Conservation (phyloP, 2,888 invertebrate genomes). For the Eupithecia dodoneata region DNA sequence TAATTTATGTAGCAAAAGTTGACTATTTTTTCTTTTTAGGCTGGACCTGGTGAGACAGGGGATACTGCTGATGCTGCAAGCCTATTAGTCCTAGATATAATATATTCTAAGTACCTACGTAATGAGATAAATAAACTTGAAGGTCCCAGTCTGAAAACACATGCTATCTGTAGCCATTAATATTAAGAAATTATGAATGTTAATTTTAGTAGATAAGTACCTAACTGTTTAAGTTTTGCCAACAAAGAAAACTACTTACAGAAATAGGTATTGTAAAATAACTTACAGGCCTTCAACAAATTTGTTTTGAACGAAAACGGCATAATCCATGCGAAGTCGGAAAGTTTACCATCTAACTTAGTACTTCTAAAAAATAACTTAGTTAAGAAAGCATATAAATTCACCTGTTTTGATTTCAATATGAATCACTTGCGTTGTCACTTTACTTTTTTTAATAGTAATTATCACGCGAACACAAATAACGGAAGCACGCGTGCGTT, state of each 20-base stretch:
- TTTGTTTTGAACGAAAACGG: constrained; percentile 33
- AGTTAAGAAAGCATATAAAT: constrained; percentile 60
- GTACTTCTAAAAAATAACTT: constrained; percentile 63
- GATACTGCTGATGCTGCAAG: too few relatives aligned
- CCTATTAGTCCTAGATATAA: too few relatives aligned
- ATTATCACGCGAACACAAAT: constrained; percentile 67
- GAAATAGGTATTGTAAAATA: constrained; percentile 12
- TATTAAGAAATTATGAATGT: not conserved
- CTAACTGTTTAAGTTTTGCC: not conserved
- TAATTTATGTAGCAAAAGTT: not conserved
- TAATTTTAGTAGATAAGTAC: not conserved
- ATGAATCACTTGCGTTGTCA: constrained; percentile 75
- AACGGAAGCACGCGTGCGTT: constrained; percentile 48
- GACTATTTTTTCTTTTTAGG: not conserved
- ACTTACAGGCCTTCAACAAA: constrained; percentile 39
- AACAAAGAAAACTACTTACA: not conserved
- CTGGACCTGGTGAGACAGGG: not conserved
- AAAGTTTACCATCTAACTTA: constrained; percentile 38
- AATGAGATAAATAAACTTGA: not conserved
- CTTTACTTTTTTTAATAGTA: constrained; percentile 61
- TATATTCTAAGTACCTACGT: not conserved
- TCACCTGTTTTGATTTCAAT: constrained; percentile 74
- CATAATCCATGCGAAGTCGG: constrained; percentile 46
- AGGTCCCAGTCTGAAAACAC: not conserved
- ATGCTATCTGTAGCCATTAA: not conserved